These are phyloP conservation scores for Anthonomus grandis DNA, from an alignment of 1,140 invertebrate genomes.

Conservation along the genomic window DNA sequence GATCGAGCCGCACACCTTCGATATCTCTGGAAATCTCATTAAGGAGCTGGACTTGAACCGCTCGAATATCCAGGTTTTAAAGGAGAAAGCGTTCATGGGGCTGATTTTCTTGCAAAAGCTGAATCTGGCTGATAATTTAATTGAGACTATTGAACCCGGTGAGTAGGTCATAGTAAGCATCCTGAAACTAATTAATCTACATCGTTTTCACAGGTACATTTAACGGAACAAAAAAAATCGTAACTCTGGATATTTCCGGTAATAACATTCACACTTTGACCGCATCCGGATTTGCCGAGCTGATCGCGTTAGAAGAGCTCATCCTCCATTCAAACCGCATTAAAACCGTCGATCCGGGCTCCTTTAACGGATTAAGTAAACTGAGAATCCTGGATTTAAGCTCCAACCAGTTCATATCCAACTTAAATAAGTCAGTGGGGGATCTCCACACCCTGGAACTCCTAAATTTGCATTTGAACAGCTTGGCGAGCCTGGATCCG, in stretches of 20 bases:
- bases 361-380: slow-evolving; percentile 55
- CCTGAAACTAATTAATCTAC: not conserved
- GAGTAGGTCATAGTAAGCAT: not conserved
- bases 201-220: slow-evolving; percentile 35
- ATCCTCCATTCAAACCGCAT: slow-evolving; percentile 62
- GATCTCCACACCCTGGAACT: no score
- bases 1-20: slow-evolving; percentile 40
- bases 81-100: slow-evolving; percentile 39
- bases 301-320: slow-evolving; percentile 49
- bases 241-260: slow-evolving; percentile 32
- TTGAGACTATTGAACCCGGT: slow-evolving; percentile 36
- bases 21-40: slow-evolving; percentile 45
- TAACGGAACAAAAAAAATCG: slow-evolving; percentile 40
- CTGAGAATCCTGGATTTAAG: slow-evolving; percentile 52
- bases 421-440: slow-evolving; percentile 59
- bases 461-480: no score
- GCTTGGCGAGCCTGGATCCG: no score
- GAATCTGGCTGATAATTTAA: slow-evolving; percentile 37
- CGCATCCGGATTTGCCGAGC: slow-evolving; percentile 39
- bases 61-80: slow-evolving; percentile 34
- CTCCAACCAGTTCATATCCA: slow-evolving; percentile 43
- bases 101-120: slow-evolving; percentile 41
- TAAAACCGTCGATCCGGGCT: slow-evolving; percentile 54
- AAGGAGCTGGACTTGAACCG: slow-evolving; percentile 34
- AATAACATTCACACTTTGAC: slow-evolving; percentile 39